These are phyloP conservation scores for Leptothorax acervorum DNA, from an alignment of 2,888 invertebrate species.

Conservation along the genomic window DNA sequence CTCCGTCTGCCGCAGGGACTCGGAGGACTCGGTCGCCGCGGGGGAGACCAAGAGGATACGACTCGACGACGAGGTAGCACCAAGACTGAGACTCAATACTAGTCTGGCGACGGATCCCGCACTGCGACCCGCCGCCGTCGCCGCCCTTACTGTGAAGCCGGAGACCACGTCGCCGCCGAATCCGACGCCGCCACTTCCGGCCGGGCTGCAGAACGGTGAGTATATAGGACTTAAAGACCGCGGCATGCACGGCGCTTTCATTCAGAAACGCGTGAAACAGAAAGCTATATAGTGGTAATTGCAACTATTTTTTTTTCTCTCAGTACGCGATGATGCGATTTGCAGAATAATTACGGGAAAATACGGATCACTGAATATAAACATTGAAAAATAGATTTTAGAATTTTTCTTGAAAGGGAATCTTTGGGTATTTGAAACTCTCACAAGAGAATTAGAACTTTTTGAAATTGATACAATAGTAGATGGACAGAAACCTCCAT, in stretches of 20 bases:
- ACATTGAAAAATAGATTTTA: neutral
- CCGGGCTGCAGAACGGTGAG: constrained; percentile 83
- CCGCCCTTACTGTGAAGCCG: constrained; percentile 84
- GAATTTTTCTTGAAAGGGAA: neutral
- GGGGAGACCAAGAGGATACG: constrained; percentile 81
- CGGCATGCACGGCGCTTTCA: neutral
- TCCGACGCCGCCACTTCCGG: constrained; percentile 78
- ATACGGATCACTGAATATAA: neutral
- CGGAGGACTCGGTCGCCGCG: constrained; percentile 77
- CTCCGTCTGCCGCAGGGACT: constrained; percentile 75
- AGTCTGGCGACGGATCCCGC: constrained; percentile 94
- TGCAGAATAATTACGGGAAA: neutral
- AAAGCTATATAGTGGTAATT: neutral
- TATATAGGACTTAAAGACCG: neutral
- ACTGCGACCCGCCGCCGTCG: constrained; percentile 89
- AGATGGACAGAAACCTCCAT: neutral
- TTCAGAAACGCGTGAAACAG: neutral
- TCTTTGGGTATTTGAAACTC: neutral
- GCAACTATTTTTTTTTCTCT: too few species aligned
- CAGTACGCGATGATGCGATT: neutral
- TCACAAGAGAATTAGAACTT: neutral
- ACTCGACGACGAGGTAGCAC: constrained; percentile 85
- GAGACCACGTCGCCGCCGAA: constrained; percentile 81
- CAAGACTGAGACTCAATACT: constrained; percentile 92
- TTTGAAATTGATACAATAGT: neutral